A percentile compares a stretch with the other conserved stretches of the same genome.
Evolutionary conservation across 2,888 invertebrate genomes (phyloP).

Genomic region (Epinotia ramella): DNA sequence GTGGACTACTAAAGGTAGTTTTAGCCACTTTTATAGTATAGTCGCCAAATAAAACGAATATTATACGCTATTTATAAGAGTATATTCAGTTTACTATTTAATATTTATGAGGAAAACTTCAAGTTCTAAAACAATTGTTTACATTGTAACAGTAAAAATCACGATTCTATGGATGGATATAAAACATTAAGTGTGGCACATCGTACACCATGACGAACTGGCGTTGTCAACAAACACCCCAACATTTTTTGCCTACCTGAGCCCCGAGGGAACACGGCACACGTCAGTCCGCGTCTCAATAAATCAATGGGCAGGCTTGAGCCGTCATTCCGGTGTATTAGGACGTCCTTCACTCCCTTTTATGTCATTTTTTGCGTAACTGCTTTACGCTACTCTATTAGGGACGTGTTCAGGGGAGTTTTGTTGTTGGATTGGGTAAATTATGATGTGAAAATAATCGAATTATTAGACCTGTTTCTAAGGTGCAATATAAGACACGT

Average conservation of each 20-base stretch:
- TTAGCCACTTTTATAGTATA: neutral
- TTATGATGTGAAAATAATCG: constrained; percentile 19
- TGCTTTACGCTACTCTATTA: constrained; percentile 54
- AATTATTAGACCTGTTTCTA: neutral
- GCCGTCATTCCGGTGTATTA: constrained; percentile 60
- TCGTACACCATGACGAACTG: constrained; percentile 66
- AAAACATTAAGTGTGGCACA: constrained; percentile 50
- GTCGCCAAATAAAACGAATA: neutral
- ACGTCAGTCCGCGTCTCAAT: constrained; percentile 72
- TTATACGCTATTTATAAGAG: no score
- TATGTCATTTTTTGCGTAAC: constrained; percentile 55
- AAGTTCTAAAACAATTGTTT: neutral
- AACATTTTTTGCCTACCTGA: constrained; percentile 67
- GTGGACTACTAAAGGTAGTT: neutral
- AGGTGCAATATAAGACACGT: neutral
- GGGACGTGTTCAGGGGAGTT: constrained; percentile 37
- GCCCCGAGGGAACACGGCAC: constrained; percentile 60
- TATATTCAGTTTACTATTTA: no score
- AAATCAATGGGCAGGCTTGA: constrained; percentile 69
- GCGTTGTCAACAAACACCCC: constrained; percentile 80
- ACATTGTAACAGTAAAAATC: constrained; percentile 2
- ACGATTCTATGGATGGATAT: constrained; percentile 41
- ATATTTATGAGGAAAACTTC: neutral
- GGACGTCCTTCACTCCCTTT: constrained; percentile 60
- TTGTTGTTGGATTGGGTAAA: constrained; percentile 44